Evolutionary conservation across 2,113 vertebrate species (phyloP).

Genomic region (Anas platyrhynchos): DNA sequence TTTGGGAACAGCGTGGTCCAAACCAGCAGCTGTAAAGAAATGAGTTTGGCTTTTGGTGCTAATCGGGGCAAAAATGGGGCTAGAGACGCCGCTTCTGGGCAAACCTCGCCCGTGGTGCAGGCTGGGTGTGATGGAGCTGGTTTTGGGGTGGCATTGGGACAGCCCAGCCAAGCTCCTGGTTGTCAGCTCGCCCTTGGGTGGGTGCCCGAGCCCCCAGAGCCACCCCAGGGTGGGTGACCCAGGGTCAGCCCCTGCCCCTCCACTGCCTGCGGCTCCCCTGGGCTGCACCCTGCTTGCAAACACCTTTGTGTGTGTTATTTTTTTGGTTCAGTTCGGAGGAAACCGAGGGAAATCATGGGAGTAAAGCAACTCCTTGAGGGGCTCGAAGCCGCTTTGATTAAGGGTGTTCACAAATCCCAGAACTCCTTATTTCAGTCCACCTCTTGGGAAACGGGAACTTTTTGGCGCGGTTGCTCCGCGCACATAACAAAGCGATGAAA

Average conservation of each 20-base stretch:
- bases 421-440: neutral
- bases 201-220: neutral
- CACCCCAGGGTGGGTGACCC: too few relatives aligned
- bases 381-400: neutral
- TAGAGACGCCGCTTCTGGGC: neutral
- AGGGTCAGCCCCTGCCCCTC: neutral
- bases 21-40: neutral
- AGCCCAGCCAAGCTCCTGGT: accelerated
- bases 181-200: neutral
- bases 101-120: accelerated
- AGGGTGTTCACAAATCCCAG: neutral
- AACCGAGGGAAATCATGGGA: neutral
- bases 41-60: neutral
- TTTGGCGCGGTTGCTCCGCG: accelerated
- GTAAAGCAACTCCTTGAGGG: neutral
- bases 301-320: neutral
- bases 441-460: neutral
- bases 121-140: neutral
- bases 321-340: neutral
- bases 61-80: neutral
- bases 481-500: accelerated
- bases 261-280: neutral
- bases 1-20: neutral
- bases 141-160: neutral
- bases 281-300: neutral